phyloP scores from a whole-genome alignment of 2,797 vertebrate genomes.

The Propithecus deckenii region DNA sequence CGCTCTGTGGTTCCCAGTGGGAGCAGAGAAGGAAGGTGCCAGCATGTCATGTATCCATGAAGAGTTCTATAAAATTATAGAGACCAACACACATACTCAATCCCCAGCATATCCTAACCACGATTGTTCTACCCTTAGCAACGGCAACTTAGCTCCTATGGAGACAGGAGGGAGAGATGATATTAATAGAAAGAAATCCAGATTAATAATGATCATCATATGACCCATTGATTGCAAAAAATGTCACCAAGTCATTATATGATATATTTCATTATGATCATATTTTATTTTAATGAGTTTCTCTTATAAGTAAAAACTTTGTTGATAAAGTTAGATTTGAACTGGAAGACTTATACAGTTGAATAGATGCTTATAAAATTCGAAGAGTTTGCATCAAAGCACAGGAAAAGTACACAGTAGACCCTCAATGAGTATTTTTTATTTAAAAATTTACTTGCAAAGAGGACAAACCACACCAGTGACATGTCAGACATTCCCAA shows the following conservation, averaged over 20 bases:
- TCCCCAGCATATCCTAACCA: background rate
- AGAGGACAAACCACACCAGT: background rate
- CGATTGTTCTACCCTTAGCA: background rate
- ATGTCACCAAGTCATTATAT: background rate
- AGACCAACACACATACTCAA: background rate
- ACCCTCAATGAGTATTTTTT: background rate
- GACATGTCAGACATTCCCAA: background rate
- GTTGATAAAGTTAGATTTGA: background rate
- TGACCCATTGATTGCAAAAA: background rate
- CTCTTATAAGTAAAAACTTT: background rate
- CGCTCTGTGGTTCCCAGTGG: background rate
- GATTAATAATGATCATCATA: background rate
- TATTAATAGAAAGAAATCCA: conserved; percentile 4
- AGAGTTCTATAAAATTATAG: background rate
- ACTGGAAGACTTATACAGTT: background rate
- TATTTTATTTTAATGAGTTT: conserved; percentile 16
- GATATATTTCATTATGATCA: background rate
- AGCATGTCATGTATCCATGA: background rate
- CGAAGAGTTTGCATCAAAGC: background rate
- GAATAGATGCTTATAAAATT: background rate
- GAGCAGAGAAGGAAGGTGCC: background rate
- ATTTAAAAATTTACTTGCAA: background rate
- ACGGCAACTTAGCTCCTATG: background rate
- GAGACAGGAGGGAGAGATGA: background rate
- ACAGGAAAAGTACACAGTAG: background rate